phyloP scores from a whole-genome alignment of 1,140 invertebrate species.

The Diploscapter pachys region DNA sequence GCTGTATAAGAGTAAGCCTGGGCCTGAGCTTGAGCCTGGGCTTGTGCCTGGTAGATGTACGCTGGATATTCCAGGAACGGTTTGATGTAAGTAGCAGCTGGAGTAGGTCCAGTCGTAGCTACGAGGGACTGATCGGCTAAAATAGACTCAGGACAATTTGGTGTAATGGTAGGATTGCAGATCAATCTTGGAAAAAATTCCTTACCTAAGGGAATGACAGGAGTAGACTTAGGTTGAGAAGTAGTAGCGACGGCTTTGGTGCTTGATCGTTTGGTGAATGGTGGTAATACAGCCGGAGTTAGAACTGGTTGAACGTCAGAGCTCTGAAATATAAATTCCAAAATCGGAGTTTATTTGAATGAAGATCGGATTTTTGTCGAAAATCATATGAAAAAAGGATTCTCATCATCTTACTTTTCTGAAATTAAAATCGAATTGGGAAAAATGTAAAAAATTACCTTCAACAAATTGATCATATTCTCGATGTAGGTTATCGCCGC shows the following conservation, averaged over 20 bases:
- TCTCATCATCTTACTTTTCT: not conserved
- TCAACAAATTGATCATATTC: slow-evolving; percentile 26
- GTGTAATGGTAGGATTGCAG: not conserved
- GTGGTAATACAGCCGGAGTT: not conserved
- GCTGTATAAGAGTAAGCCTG: too few relatives aligned
- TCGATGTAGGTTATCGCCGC: slow-evolving; percentile 53
- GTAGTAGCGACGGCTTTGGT: not conserved
- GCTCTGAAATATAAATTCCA: not conserved
- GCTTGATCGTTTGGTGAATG: not conserved
- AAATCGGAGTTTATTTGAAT: not conserved
- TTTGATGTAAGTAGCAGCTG: not conserved
- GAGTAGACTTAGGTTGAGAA: not conserved
- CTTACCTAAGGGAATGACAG: not conserved
- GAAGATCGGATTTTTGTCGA: not conserved
- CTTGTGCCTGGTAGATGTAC: slow-evolving; percentile 6
- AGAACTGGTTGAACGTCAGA: not conserved
- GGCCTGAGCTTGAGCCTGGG: not conserved
- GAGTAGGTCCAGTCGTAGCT: not conserved
- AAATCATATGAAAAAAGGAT: not conserved
- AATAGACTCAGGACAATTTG: not conserved
- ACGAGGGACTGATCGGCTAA: slow-evolving; percentile 6
- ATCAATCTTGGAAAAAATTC: not conserved
- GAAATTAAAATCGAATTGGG: not conserved
- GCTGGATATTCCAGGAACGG: not conserved
- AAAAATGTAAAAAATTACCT: slow-evolving; percentile 1